Conservation (phyloP, 2,113 vertebrate genomes). For the Tetrao urogallus region DNA sequence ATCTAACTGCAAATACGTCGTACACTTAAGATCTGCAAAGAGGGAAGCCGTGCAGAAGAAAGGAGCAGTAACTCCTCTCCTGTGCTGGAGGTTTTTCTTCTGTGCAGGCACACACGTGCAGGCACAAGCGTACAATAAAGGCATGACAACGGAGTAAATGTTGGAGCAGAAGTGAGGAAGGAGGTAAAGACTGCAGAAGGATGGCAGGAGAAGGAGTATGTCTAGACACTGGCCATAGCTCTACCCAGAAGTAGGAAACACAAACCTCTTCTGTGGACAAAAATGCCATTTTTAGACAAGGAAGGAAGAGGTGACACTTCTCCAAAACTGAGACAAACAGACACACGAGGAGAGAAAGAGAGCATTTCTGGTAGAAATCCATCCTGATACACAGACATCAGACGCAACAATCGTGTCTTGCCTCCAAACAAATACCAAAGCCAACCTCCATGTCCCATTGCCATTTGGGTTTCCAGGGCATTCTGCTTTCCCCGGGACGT, state of each 20-base stretch:
- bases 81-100: slow-evolving; percentile 15
- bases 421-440: background rate
- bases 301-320: background rate
- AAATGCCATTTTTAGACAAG: background rate
- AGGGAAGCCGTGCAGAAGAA: slow-evolving; percentile 29
- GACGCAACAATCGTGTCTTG: background rate
- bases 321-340: background rate
- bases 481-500: background rate
- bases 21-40: background rate
- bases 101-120: background rate
- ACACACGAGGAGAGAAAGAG: background rate
- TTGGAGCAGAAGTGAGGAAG: background rate
- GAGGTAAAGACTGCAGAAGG: background rate
- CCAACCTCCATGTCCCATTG: rapidly evolving
- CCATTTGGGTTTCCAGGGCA: background rate
- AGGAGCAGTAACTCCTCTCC: background rate
- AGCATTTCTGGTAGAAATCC: background rate
- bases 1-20: background rate
- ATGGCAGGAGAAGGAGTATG: background rate
- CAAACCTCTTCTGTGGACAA: background rate
- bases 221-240: background rate
- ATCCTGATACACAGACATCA: background rate
- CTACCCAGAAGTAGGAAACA: background rate
- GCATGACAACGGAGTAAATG: background rate
- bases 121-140: background rate